phyloP scores from a whole-genome alignment of 2,113 vertebrate genomes.

The Piprites chloris region DNA sequence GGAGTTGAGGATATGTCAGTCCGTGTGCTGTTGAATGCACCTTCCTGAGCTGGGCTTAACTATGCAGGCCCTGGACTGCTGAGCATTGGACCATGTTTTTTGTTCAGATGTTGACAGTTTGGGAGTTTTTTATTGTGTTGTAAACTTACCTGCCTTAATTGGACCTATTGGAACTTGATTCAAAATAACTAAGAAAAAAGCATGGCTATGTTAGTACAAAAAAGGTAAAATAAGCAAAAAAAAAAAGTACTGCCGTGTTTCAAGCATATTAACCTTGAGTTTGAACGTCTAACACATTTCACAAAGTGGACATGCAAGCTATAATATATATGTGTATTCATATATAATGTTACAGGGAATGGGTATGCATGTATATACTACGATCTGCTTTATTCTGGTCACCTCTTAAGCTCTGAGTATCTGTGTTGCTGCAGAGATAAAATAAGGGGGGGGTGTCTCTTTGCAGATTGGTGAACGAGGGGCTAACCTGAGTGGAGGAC shows the following conservation, averaged over 20 bases:
- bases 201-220: not conserved
- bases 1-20: not conserved
- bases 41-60: not conserved
- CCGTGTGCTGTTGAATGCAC: not conserved
- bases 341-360: not conserved
- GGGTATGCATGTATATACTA: not conserved
- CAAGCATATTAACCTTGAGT: not conserved
- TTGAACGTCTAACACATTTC: not conserved
- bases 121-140: not conserved
- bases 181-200: not conserved
- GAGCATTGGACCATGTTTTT: not conserved
- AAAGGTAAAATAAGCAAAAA: not conserved
- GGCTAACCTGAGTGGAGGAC: constrained; percentile 89
- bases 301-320: not conserved
- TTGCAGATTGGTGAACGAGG: constrained; percentile 90
- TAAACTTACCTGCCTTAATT: not conserved
- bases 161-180: not conserved
- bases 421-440: not conserved
- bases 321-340: not conserved
- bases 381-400: not conserved
- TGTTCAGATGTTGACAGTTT: not conserved
- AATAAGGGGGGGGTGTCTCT: not conserved
- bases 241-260: not conserved
- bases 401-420: not conserved
- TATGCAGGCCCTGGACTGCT: not conserved